A percentile compares a stretch with the other conserved stretches of the same genome.
phyloP scores from a whole-genome alignment of 2,797 vertebrate species.

The Okamejei kenojei region DNA sequence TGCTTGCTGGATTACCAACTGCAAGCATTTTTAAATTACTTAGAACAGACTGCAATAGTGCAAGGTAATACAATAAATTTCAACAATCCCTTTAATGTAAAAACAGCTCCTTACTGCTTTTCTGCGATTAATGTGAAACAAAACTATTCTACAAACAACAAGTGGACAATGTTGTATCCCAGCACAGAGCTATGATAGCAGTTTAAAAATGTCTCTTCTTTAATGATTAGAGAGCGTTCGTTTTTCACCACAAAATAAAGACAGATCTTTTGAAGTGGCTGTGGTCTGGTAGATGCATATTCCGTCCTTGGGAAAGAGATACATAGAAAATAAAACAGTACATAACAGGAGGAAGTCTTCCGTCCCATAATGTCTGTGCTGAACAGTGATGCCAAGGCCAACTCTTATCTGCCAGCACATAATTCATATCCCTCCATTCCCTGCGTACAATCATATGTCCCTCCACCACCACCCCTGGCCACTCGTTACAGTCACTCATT shows the following conservation, averaged over 20 bases:
- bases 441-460: no score
- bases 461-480: no score
- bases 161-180: background rate
- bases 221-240: background rate
- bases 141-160: background rate
- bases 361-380: no score
- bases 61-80: background rate
- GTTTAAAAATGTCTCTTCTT: background rate
- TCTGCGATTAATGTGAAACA: background rate
- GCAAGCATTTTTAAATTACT: no score
- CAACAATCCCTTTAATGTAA: background rate
- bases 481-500: no score
- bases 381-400: no score
- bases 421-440: no score
- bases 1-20: background rate
- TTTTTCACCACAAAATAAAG: background rate
- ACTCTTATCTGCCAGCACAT: no score
- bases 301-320: background rate
- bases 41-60: background rate
- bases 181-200: background rate
- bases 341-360: no score
- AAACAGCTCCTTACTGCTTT: background rate
- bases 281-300: background rate
- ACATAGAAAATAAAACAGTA: background rate
- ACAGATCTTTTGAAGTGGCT: background rate